A percentile compares a stretch with the other conserved stretches of the same genome.
phyloP scores from a whole-genome alignment of 2,888 invertebrate species.

The Trissonchulus latispiculum region DNA sequence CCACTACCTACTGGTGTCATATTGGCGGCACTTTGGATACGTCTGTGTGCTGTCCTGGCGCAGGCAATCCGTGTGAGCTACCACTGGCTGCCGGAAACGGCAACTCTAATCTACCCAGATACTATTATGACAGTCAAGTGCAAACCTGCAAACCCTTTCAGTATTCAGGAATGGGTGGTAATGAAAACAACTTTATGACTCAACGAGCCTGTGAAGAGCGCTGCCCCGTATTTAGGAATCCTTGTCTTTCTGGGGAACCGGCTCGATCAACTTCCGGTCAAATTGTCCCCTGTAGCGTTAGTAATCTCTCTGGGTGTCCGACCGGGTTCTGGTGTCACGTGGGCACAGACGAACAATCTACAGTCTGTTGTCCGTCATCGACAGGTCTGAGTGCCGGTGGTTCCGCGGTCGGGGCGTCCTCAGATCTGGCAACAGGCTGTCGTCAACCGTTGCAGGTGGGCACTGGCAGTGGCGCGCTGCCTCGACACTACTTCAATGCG shows the following conservation, averaged over 20 bases:
- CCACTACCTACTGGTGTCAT: conserved; percentile 26
- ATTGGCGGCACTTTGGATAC: conserved; percentile 19
- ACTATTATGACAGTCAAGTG: conserved; percentile 25
- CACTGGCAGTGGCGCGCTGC: conserved; percentile 30
- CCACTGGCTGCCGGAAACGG: conserved; percentile 38
- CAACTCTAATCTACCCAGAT: conserved; percentile 17
- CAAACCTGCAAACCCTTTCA: conserved; percentile 25
- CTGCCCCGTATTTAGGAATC: conserved; percentile 26
- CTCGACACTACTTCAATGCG: conserved; percentile 26
- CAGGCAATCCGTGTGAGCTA: conserved; percentile 33
- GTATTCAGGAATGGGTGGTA: conserved; percentile 25
- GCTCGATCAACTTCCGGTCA: conserved; percentile 11
- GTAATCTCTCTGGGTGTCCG: conserved; percentile 20
- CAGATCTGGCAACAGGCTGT: conserved; percentile 27
- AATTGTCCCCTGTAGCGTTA: conserved; percentile 17
- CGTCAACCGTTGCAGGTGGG: conserved; percentile 32
- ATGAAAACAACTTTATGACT: conserved; percentile 27
- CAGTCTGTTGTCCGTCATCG: conserved; percentile 40
- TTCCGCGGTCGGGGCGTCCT: not conserved
- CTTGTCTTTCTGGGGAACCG: conserved; percentile 21
- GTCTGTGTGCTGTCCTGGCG: conserved; percentile 25
- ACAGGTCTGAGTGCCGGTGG: not conserved
- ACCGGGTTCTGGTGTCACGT: conserved; percentile 24
- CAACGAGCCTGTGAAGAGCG: conserved; percentile 22
- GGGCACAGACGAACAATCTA: conserved; percentile 26